Conservation (phyloP, 2,113 vertebrate genomes). For the Thunnus thynnus region DNA sequence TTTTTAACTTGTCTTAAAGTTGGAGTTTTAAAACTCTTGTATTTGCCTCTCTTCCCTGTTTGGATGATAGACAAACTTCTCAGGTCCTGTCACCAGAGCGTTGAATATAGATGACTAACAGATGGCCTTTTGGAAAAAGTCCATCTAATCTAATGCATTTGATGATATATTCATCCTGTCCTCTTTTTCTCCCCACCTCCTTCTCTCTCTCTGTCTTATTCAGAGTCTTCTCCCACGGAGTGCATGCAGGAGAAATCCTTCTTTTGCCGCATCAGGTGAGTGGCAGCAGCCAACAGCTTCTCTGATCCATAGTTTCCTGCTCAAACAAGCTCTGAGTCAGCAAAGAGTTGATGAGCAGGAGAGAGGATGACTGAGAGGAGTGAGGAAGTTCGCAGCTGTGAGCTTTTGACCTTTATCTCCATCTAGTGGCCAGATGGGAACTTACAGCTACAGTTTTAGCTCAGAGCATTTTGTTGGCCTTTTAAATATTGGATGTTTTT, state of each 20-base stretch:
- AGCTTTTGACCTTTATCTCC: constrained; percentile 23
- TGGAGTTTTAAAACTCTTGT: neutral
- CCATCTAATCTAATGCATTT: neutral
- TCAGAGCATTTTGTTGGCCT: neutral
- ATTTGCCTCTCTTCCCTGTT: neutral
- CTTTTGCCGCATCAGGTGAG: constrained; percentile 97
- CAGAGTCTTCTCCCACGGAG: constrained; percentile 91
- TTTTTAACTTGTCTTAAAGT: too few relatives aligned
- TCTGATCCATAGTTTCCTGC: constrained; percentile 58
- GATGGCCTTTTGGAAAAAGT: neutral
- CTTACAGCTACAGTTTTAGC: neutral
- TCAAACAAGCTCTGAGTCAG: constrained; percentile 52
- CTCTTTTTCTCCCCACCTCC: neutral
- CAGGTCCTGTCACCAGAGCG: neutral
- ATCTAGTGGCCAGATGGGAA: constrained; percentile 44
- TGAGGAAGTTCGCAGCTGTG: constrained; percentile 45
- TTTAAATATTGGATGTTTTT: neutral
- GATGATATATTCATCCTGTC: constrained; percentile 30
- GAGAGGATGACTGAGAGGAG: neutral
- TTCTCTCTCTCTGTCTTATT: constrained; percentile 21
- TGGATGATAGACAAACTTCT: neutral
- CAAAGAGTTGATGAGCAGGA: neutral
- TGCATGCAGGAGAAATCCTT: constrained; percentile 98
- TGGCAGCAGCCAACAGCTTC: neutral
- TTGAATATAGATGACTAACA: constrained; percentile 33